Conservation (phyloP, 1,140 invertebrate species). For the Elymnias hypermnestra region DNA sequence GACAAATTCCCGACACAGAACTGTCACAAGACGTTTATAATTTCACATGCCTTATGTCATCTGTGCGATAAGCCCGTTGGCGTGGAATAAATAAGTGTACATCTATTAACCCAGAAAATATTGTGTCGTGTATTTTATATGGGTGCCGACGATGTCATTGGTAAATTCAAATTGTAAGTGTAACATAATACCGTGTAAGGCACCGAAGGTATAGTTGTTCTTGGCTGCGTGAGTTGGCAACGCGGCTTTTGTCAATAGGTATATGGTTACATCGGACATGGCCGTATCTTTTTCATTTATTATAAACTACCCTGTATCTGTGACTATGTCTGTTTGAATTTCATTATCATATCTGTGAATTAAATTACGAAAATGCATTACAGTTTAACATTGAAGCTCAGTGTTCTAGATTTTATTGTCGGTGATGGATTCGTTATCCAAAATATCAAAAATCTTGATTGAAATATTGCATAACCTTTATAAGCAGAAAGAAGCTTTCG, state of each 20-base stretch:
- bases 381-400: too few relatives aligned
- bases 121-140: constrained; percentile 57
- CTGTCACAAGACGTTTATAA: constrained; percentile 57
- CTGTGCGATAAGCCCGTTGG: constrained; percentile 40
- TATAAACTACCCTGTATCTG: constrained; percentile 12
- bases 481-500: too few relatives aligned
- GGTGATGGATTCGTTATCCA: too few relatives aligned
- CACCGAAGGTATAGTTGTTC: constrained; percentile 21
- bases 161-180: constrained; percentile 55
- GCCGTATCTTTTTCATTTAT: constrained; percentile 27
- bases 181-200: constrained; percentile 49
- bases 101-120: constrained; percentile 58
- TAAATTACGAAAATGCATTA: too few relatives aligned
- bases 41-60: constrained; percentile 49
- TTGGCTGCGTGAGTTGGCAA: constrained; percentile 28
- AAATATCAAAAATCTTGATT: too few relatives aligned
- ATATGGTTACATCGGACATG: constrained; percentile 34
- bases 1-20: constrained; percentile 53
- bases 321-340: constrained; percentile 1
- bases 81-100: constrained; percentile 50
- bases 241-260: constrained; percentile 34
- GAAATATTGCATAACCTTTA: too few relatives aligned
- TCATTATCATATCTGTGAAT: too few relatives aligned
- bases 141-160: constrained; percentile 56
- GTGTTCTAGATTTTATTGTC: too few relatives aligned